phyloP scores from a whole-genome alignment of 1,140 invertebrate genomes.

The Drosophila kurseongensis region DNA sequence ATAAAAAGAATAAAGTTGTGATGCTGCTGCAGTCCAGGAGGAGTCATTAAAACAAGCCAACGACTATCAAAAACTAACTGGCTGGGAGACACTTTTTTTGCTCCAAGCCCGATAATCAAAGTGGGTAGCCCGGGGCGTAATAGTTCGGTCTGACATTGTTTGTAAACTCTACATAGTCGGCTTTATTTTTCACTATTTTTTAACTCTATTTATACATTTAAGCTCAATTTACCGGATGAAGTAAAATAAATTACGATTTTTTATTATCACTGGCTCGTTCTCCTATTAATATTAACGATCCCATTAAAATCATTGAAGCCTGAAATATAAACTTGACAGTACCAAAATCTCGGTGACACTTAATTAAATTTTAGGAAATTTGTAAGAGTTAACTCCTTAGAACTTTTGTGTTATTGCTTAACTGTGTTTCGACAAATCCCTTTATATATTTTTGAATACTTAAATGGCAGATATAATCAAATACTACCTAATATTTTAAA shows the following conservation, averaged over 20 bases:
- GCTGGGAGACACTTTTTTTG: slow-evolving; percentile 47
- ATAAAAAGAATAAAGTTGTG: slow-evolving; percentile 27
- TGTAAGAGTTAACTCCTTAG: too few species aligned
- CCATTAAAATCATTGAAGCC: slow-evolving; percentile 14
- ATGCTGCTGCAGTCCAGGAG: slow-evolving; percentile 35
- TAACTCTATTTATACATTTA: too few species aligned
- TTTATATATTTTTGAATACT: too few species aligned
- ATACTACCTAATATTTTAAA: too few species aligned
- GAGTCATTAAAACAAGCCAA: slow-evolving; percentile 71
- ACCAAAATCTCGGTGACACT: background rate
- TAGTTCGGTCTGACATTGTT: background rate
- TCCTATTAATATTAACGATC: slow-evolving; percentile 18
- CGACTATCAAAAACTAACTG: slow-evolving; percentile 74
- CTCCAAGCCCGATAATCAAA: slow-evolving; percentile 17
- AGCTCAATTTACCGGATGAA: too few species aligned
- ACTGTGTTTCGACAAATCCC: too few species aligned
- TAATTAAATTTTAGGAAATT: background rate
- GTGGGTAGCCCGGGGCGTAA: slow-evolving; percentile 10
- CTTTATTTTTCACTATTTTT: background rate
- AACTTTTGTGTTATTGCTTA: too few species aligned
- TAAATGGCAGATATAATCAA: too few species aligned
- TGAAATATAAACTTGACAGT: background rate
- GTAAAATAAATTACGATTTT: background rate
- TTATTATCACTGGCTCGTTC: background rate
- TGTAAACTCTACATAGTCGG: background rate